These are phyloP conservation scores for Zhuqinia jingwanae DNA, from an alignment of 2,888 invertebrate species.

Conservation along the genomic window DNA sequence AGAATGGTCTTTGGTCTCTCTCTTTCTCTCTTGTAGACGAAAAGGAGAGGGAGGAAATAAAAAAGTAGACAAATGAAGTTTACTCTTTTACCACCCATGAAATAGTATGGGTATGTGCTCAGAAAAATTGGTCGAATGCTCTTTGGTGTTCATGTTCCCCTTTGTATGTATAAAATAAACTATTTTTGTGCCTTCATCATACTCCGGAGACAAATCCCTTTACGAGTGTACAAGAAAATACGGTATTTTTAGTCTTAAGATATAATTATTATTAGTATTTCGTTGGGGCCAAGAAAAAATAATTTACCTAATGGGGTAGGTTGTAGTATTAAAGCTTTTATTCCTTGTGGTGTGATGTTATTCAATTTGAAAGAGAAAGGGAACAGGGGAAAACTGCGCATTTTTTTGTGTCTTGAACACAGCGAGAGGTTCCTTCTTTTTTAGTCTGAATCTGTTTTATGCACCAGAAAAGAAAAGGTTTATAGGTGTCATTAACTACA, in stretches of 20 bases:
- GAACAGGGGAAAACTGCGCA: background rate
- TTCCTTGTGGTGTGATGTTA: background rate
- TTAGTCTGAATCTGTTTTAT: constrained; percentile 21
- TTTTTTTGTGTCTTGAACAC: background rate
- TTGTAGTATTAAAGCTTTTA: constrained; percentile 30
- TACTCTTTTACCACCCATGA: constrained; percentile 50
- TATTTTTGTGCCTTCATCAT: background rate
- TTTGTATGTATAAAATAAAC: no score
- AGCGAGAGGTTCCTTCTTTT: background rate
- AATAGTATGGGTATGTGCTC: constrained; percentile 13
- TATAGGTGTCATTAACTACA: constrained; percentile 59
- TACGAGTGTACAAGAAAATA: background rate
- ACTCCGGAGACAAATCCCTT: no score
- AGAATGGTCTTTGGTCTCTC: constrained; percentile 19
- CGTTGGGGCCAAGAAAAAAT: constrained; percentile 58
- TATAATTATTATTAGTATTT: constrained; percentile 51
- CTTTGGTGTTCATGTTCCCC: constrained; percentile 28
- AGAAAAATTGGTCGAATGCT: constrained; percentile 41
- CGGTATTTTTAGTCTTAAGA: constrained; percentile 45
- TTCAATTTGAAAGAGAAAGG: constrained; percentile 39
- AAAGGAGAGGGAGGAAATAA: constrained; percentile 33
- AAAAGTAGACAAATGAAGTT: constrained; percentile 63
- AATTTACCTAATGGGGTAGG: constrained; percentile 68
- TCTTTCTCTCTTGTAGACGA: no score
- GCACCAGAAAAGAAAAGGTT: constrained; percentile 17